Percentiles rank a stretch among this genome's conserved stretches.
Conservation (phyloP, 2,113 vertebrate genomes). For the Bombycilla garrulus region DNA sequence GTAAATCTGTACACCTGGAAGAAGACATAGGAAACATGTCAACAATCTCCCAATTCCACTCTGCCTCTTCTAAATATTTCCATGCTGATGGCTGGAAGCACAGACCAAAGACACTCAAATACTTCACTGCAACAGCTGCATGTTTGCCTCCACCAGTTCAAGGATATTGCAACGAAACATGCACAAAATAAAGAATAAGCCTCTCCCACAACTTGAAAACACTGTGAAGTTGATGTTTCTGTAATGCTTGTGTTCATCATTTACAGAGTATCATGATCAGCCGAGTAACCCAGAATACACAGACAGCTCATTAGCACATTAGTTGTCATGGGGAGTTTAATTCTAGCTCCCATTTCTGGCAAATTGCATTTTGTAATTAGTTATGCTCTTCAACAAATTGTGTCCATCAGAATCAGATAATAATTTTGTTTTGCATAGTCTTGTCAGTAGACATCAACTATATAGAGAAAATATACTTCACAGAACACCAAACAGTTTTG, state of each 20-base stretch:
- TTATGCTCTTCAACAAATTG: neutral
- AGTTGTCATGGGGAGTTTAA: neutral
- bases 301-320: neutral
- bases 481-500: neutral
- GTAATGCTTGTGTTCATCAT: neutral
- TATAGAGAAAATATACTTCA: neutral
- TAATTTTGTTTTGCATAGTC: neutral
- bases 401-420: neutral
- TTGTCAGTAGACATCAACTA: neutral
- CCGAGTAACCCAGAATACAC: neutral
- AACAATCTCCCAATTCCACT: neutral
- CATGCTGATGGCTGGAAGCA: neutral
- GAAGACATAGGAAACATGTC: neutral
- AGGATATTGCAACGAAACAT: neutral
- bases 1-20: neutral
- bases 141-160: fast-evolving
- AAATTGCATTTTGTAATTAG: neutral
- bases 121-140: neutral
- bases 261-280: neutral
- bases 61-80: neutral
- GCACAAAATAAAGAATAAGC: neutral
- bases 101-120: neutral
- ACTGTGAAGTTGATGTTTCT: neutral
- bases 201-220: neutral
- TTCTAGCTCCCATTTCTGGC: neutral